These are phyloP conservation scores for Oreochromis grahami DNA, from an alignment of 2,797 vertebrate species.

Conservation along the genomic window DNA sequence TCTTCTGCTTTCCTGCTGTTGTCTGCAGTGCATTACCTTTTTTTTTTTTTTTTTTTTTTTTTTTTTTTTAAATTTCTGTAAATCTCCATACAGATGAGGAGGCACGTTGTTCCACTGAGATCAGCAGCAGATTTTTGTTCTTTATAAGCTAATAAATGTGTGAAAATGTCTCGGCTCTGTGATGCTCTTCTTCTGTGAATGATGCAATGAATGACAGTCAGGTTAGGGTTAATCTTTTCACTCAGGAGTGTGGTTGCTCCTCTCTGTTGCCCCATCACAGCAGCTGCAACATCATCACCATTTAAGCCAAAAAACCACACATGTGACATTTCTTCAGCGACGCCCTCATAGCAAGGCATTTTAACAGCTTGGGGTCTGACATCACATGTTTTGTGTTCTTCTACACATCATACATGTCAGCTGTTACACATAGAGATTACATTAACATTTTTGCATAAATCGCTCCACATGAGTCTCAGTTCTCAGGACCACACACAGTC, in stretches of 20 bases:
- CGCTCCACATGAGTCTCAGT: background rate
- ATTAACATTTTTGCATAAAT: background rate
- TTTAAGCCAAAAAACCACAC: background rate
- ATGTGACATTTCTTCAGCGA: background rate
- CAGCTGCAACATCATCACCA: background rate
- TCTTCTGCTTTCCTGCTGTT: background rate
- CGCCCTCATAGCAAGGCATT: background rate
- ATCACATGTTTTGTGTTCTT: background rate
- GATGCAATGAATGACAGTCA: background rate
- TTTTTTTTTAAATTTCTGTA: background rate
- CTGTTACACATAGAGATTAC: background rate
- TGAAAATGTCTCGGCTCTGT: background rate
- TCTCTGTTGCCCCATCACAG: background rate
- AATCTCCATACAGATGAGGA: background rate
- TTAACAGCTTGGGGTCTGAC: background rate
- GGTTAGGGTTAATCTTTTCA: background rate
- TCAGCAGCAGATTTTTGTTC: background rate
- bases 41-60: too few relatives aligned
- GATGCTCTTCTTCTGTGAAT: background rate
- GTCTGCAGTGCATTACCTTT: background rate
- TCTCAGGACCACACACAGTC: background rate
- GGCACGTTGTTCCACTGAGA: background rate
- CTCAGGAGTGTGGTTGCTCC: background rate
- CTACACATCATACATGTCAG: background rate
- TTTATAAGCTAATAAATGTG: background rate